phyloP scores from a whole-genome alignment of 35 echinoderm and acorn worm species.

The Stichopus chloronotus region DNA sequence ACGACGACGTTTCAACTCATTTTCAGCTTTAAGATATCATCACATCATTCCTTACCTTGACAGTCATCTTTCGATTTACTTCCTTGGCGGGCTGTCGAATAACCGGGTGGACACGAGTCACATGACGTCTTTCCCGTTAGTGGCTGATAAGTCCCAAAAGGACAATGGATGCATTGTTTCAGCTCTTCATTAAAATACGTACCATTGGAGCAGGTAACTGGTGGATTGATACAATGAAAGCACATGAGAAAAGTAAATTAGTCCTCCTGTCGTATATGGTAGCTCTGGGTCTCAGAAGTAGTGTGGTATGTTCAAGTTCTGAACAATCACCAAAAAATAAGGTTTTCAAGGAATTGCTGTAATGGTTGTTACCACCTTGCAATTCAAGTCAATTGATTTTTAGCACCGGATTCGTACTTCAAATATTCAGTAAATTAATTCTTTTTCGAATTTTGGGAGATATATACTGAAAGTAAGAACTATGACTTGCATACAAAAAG shows the following conservation, averaged over 20 bases:
- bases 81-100: conserved; percentile 51
- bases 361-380: background rate
- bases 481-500: background rate
- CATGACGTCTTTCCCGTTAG: conserved; percentile 59
- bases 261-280: background rate
- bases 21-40: no score
- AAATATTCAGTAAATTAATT: no score
- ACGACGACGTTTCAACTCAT: no score
- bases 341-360: background rate
- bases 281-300: background rate
- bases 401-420: no score
- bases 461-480: background rate
- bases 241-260: background rate
- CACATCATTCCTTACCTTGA: conserved; percentile 53
- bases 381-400: no score
- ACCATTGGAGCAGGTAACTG: conserved; percentile 78
- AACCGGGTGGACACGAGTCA: conserved; percentile 58
- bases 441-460: no score
- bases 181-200: conserved; percentile 57
- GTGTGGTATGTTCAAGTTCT: background rate
- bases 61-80: conserved; percentile 66
- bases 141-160: conserved; percentile 71
- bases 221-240: background rate
- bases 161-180: conserved; percentile 59
- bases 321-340: background rate